phyloP scores from a whole-genome alignment of 2,113 vertebrate species.

The Nymphicus hollandicus region DNA sequence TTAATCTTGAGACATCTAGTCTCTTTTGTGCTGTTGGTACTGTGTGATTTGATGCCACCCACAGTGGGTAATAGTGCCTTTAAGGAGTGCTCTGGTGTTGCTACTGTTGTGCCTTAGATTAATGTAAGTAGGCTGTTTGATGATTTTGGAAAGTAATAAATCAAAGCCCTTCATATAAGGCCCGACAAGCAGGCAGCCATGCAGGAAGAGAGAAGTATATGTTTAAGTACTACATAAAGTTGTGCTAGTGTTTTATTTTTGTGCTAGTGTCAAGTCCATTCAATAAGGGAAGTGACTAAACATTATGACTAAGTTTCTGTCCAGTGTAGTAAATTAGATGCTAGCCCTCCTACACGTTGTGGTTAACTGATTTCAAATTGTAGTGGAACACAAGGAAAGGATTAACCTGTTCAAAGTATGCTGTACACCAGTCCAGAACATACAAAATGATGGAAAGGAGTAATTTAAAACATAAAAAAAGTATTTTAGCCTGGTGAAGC shows the following conservation, averaged over 20 bases:
- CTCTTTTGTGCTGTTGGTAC: background rate
- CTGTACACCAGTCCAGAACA: background rate
- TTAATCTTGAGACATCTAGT: background rate
- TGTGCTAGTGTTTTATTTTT: background rate
- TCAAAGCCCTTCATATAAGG: background rate
- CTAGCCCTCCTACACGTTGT: background rate
- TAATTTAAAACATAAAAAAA: background rate
- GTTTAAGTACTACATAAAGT: background rate
- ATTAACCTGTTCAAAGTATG: slow-evolving; percentile 44
- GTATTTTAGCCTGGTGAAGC: background rate
- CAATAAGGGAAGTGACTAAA: slow-evolving; percentile 45
- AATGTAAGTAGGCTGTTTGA: background rate
- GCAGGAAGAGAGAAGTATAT: background rate
- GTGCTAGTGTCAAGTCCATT: background rate
- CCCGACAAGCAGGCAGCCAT: background rate
- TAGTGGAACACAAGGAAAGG: slow-evolving; percentile 28
- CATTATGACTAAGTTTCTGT: slow-evolving; percentile 37
- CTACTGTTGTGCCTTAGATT: background rate
- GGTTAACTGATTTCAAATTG: slow-evolving; percentile 35
- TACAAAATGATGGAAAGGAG: background rate
- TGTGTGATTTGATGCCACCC: background rate
- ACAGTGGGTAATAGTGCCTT: accelerated
- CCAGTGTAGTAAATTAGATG: slow-evolving; percentile 30
- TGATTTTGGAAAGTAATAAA: slow-evolving; percentile 30
- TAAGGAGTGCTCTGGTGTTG: background rate